Percentiles rank a stretch among this genome's conserved stretches.
Evolutionary conservation across 1,140 invertebrate species (phyloP).

Genomic region (Trachelipus rathkii): DNA sequence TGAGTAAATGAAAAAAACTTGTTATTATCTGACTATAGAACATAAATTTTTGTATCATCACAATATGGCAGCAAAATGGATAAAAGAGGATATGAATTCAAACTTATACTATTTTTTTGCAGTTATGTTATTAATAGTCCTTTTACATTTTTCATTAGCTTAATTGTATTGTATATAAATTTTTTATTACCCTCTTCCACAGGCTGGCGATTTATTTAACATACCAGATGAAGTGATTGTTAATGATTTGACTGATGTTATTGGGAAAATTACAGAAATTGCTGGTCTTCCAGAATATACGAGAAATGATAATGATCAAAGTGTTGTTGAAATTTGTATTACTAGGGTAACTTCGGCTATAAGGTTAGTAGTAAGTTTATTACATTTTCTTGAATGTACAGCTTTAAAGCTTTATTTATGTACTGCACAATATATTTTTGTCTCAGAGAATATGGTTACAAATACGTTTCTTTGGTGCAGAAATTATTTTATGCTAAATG

Average conservation of each 20-base stretch:
- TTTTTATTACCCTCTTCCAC: slow-evolving; percentile 28
- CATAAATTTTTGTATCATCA: too few relatives aligned
- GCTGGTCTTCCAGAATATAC: slow-evolving; percentile 73
- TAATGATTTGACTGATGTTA: slow-evolving; percentile 75
- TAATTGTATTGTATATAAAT: too few relatives aligned
- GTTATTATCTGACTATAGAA: too few relatives aligned
- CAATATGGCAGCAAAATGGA: too few relatives aligned
- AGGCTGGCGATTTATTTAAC: slow-evolving; percentile 84
- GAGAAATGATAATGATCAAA: slow-evolving; percentile 83
- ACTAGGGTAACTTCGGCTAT: slow-evolving; percentile 81
- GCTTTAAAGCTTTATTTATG: slow-evolving; percentile 19
- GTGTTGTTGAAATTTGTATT: slow-evolving; percentile 87
- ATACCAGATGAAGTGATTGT: slow-evolving; percentile 79
- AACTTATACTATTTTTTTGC: too few relatives aligned
- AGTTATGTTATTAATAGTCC: too few relatives aligned
- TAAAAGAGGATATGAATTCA: too few relatives aligned
- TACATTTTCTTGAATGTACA: slow-evolving; percentile 18
- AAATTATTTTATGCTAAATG: too few relatives aligned
- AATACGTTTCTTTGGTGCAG: slow-evolving; percentile 28
- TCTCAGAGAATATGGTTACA: slow-evolving; percentile 3
- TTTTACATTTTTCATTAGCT: too few relatives aligned
- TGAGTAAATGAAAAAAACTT: too few relatives aligned
- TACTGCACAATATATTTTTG: not conserved
- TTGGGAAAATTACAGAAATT: slow-evolving; percentile 71
- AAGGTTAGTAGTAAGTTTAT: slow-evolving; percentile 52